Evolutionary conservation across 2,797 vertebrate species (phyloP).

Genomic region (Karalla daura): DNA sequence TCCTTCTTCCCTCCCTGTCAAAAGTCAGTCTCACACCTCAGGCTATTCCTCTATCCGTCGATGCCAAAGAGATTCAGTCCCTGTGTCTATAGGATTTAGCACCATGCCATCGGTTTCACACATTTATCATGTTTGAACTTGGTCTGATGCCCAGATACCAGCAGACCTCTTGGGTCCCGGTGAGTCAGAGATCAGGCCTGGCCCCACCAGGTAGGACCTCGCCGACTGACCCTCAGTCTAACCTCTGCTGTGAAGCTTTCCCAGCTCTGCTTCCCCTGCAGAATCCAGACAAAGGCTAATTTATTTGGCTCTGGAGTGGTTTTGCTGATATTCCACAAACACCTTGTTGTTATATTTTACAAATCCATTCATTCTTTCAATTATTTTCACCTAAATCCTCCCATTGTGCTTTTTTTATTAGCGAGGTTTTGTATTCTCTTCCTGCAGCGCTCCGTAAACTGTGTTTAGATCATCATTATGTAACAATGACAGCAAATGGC

Average conservation of each 20-base stretch:
- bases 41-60: slow-evolving; percentile 49
- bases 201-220: slow-evolving; percentile 14
- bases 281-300: background rate
- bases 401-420: slow-evolving; percentile 17
- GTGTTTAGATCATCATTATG: slow-evolving; percentile 24
- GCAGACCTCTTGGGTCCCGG: too few relatives aligned
- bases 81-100: slow-evolving; percentile 51
- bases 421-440: slow-evolving; percentile 5
- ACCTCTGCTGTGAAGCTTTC: slow-evolving; percentile 7
- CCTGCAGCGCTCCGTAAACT: slow-evolving; percentile 10
- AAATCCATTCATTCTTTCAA: slow-evolving; percentile 15
- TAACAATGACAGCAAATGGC: slow-evolving; percentile 6
- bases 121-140: slow-evolving; percentile 26
- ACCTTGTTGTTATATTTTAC: background rate
- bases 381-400: slow-evolving; percentile 21
- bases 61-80: slow-evolving; percentile 45
- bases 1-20: slow-evolving; percentile 60
- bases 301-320: slow-evolving; percentile 22
- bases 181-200: too few relatives aligned
- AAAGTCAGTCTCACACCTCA: slow-evolving; percentile 48
- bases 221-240: slow-evolving; percentile 22
- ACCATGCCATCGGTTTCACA: slow-evolving; percentile 19
- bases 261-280: background rate
- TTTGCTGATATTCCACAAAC: slow-evolving; percentile 3
- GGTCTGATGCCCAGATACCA: slow-evolving; percentile 18